A percentile compares a stretch with the other conserved stretches of the same genome.
phyloP scores from a whole-genome alignment of 2,888 invertebrate genomes.

The Pachliopta kotzebuea region DNA sequence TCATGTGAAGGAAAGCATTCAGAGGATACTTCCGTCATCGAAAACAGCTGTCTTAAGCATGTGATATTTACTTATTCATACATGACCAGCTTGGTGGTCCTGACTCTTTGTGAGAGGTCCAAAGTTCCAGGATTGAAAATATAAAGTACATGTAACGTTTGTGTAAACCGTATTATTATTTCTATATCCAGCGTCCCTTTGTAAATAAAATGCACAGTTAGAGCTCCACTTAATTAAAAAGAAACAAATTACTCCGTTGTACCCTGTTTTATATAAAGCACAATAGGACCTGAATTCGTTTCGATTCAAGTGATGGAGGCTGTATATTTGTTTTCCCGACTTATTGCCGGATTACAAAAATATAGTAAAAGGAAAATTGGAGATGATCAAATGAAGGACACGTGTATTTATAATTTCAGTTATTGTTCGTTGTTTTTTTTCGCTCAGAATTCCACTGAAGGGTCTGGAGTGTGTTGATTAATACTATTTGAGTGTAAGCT shows the following conservation, averaged over 20 bases:
- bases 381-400: constrained; percentile 1
- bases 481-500: neutral
- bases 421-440: neutral
- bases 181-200: neutral
- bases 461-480: neutral
- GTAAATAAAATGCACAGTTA: constrained; percentile 6
- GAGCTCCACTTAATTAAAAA: constrained; percentile 13
- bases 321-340: constrained; percentile 2
- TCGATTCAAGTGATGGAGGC: constrained; percentile 1
- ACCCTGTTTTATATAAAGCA: constrained; percentile 11
- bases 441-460: neutral
- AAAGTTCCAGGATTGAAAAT: too few species aligned
- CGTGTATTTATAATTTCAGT: neutral
- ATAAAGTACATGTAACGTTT: too few species aligned
- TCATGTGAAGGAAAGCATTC: too few species aligned
- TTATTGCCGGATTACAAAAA: constrained; percentile 9
- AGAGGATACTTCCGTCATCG: too few species aligned
- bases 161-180: neutral
- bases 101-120: too few species aligned
- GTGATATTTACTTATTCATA: too few species aligned
- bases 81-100: too few species aligned
- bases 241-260: constrained; percentile 3
- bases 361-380: constrained; percentile 1
- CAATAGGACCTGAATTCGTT: constrained; percentile 6
- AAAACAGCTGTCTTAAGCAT: too few species aligned